phyloP scores from a whole-genome alignment of 1,140 invertebrate species.

The Lordiphosa mommai region DNA sequence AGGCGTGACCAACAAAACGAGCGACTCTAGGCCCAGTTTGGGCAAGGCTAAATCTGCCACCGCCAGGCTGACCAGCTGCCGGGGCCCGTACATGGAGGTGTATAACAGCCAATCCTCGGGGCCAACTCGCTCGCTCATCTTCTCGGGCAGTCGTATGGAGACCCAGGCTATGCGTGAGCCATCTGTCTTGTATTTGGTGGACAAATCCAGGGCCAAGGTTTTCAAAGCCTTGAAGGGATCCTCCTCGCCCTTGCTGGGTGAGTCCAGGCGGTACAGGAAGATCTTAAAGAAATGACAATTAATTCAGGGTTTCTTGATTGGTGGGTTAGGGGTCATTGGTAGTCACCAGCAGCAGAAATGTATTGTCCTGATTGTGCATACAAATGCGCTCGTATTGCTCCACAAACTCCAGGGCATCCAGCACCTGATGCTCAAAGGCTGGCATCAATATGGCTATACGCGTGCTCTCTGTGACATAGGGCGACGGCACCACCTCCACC shows the following conservation, averaged over 20 bases:
- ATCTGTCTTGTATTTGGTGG: constrained; percentile 85
- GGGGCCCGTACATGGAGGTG: constrained; percentile 64
- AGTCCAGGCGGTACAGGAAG: constrained; percentile 82
- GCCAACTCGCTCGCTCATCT: constrained; percentile 47
- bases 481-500: constrained; percentile 91
- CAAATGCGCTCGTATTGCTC: constrained; percentile 85
- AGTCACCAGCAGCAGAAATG: constrained; percentile 87
- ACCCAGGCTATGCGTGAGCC: constrained; percentile 86
- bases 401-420: constrained; percentile 83
- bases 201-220: constrained; percentile 82
- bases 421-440: constrained; percentile 70
- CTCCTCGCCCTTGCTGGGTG: constrained; percentile 84
- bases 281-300: constrained; percentile 80
- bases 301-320: constrained; percentile 19
- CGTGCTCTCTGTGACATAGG: constrained; percentile 94
- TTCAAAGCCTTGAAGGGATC: constrained; percentile 86
- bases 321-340: too few species aligned
- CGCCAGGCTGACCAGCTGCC: constrained; percentile 83
- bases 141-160: constrained; percentile 83
- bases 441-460: constrained; percentile 88
- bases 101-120: constrained; percentile 56
- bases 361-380: constrained; percentile 89
- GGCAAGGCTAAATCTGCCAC: constrained; percentile 86
- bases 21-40: constrained; percentile 86
- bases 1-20: constrained; percentile 85